Evolutionary conservation across 1,140 invertebrate species (phyloP), one percentile per base, ranked within the genome.

Genomic region (Trichoplusia ni): DNA sequence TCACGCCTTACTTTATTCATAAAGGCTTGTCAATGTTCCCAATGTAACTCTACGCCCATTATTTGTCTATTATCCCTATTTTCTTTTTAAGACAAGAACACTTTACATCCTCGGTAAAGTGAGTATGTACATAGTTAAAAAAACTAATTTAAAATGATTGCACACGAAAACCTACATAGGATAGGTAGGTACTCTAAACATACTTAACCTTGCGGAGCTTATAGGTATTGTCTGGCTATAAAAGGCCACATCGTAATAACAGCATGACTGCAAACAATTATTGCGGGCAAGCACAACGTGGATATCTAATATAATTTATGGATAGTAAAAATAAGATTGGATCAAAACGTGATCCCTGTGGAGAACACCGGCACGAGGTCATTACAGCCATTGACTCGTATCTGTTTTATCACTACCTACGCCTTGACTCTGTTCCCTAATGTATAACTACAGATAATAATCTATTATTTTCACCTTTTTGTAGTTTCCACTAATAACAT

Each of bases 301-400:
- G 21, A 1, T 19, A 56, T 56, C 38, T 51, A 51, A 60, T 51
- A 47, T 64, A 49, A 59, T 67, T 62, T 60, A 56, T 67, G 58
- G 58, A 53, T 62, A 67, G 51, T 67, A 67, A 67, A 64, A 59
- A 61, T 51, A 61, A 38, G 64, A 67, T 67, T 62, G 58, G 51
- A 62, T 51, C 37, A 54, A 67, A 56, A 54, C 40, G 47, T 47
- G 38, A 61, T 38, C 64, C 58, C 47, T 35, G 33, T 27, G 40
- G 56, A 59, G 31, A 44, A 33, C 38, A 67, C 31, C 29, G 58
- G 33, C 23, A 31, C 66, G 54, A 64, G 60, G 66, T 58, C 59
- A 67, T 62, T 67, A 61, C 58, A 47, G 40, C 58, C 47, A 62
- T 67, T 56, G 58, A 56, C 23, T 67, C 27, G 56, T 65, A 37